phyloP scores from a whole-genome alignment of 1,140 invertebrate species.

The Apolygus lucorum region DNA sequence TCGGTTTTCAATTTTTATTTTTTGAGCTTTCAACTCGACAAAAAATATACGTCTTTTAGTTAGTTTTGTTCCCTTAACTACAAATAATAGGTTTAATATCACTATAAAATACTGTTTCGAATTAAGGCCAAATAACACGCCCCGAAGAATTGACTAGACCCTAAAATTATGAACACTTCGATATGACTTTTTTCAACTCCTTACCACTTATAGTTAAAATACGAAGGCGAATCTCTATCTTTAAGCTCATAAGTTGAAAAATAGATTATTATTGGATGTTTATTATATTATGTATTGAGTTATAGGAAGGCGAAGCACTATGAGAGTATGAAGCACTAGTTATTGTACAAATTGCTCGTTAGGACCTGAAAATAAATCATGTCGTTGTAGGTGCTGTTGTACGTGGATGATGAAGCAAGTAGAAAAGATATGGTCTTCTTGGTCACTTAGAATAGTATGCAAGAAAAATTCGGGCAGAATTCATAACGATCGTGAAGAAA shows the following conservation, averaged over 20 bases:
- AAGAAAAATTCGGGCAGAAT: not conserved
- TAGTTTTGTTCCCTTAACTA: conserved; percentile 13
- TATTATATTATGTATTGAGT: not conserved
- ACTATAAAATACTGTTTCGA: conserved; percentile 22
- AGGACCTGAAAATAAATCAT: conserved; percentile 19
- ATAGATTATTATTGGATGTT: not conserved
- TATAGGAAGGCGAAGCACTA: conserved; percentile 10
- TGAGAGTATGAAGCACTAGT: conserved; percentile 13
- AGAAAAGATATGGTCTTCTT: not conserved
- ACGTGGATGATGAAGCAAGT: too few relatives aligned
- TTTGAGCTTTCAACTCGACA: not conserved
- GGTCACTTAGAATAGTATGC: not conserved
- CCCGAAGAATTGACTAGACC: conserved; percentile 18
- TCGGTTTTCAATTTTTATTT: not conserved
- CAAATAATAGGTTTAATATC: conserved; percentile 13
- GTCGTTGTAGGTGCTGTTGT: too few relatives aligned
- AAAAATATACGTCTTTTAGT: conserved; percentile 10
- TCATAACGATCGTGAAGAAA: too few relatives aligned
- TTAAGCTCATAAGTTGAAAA: conserved; percentile 21
- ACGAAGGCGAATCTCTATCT: conserved; percentile 11
- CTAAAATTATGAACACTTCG: conserved; percentile 21
- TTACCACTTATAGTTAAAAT: conserved; percentile 8
- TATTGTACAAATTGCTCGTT: conserved; percentile 21
- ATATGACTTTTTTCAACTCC: conserved; percentile 8
- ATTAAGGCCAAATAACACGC: conserved; percentile 12